Evolutionary conservation across 2,888 invertebrate species (phyloP).

Genomic region (Tiliacea citrago): DNA sequence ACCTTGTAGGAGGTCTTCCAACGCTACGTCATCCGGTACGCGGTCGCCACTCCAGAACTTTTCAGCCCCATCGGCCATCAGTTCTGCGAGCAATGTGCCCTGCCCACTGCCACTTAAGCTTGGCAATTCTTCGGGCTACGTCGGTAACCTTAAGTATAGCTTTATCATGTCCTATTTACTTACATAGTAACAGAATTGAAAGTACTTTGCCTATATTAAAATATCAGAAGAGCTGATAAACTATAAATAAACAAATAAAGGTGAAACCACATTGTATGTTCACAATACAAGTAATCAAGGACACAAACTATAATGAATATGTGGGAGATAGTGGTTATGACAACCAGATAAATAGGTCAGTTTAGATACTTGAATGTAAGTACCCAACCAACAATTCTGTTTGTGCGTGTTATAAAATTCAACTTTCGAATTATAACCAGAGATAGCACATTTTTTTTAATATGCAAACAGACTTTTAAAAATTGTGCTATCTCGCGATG

Average conservation of each 20-base stretch:
- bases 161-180: too few species aligned
- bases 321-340: constrained; percentile 29
- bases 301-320: constrained; percentile 16
- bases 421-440: background rate
- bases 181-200: background rate
- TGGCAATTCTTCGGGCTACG: too few species aligned
- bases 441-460: background rate
- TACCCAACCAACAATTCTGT: background rate
- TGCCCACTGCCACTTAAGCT: too few species aligned
- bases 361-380: background rate
- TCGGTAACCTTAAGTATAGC: too few species aligned
- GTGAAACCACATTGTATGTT: constrained; percentile 20
- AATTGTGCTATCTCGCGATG: background rate
- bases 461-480: background rate
- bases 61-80: too few species aligned
- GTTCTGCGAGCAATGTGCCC: too few species aligned
- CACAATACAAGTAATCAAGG: constrained; percentile 21
- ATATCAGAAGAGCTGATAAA: constrained; percentile 7
- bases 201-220: constrained; percentile 7
- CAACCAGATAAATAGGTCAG: constrained; percentile 27
- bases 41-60: too few species aligned
- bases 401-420: background rate
- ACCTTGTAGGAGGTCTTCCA: too few species aligned
- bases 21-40: too few species aligned
- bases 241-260: constrained; percentile 21